These are phyloP conservation scores for Polymixis flavicincta DNA, from an alignment of 2,888 invertebrate genomes.

Conservation along the genomic window DNA sequence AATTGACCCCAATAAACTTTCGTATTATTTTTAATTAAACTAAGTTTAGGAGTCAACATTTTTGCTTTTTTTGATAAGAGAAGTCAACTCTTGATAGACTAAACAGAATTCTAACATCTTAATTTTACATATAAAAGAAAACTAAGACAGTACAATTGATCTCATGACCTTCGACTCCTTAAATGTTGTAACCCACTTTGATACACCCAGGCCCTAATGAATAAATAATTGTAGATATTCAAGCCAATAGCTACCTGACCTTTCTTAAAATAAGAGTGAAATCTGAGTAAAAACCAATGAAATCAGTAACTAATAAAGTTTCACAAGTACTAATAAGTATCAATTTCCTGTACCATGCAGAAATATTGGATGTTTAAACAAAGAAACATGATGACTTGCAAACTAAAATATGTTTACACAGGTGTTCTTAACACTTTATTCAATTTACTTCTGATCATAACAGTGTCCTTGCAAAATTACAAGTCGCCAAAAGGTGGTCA, in stretches of 20 bases:
- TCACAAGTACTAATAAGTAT: slow-evolving; percentile 19
- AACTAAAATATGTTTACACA: slow-evolving; percentile 39
- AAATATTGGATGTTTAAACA: slow-evolving; percentile 12
- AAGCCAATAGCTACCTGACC: slow-evolving; percentile 17
- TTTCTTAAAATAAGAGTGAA: slow-evolving; percentile 18
- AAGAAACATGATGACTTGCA: slow-evolving; percentile 26
- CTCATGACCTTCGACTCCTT: neutral
- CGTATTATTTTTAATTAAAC: neutral
- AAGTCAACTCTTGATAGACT: neutral
- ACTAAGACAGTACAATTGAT: neutral
- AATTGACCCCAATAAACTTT: slow-evolving; percentile 44
- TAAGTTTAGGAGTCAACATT: neutral
- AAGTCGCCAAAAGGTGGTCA: too few species aligned
- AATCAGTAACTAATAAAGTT: slow-evolving; percentile 8
- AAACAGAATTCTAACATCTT: neutral
- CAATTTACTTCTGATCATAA: neutral
- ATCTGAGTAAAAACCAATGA: neutral
- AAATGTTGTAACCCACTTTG: neutral
- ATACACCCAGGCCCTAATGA: neutral
- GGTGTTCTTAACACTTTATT: slow-evolving; percentile 20
- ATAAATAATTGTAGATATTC: neutral
- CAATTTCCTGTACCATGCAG: slow-evolving; percentile 32
- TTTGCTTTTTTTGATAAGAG: neutral
- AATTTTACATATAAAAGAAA: neutral
- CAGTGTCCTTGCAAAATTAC: neutral